These are phyloP conservation scores for Nemurella pictetii DNA, from an alignment of 2,888 invertebrate genomes.

Conservation along the genomic window DNA sequence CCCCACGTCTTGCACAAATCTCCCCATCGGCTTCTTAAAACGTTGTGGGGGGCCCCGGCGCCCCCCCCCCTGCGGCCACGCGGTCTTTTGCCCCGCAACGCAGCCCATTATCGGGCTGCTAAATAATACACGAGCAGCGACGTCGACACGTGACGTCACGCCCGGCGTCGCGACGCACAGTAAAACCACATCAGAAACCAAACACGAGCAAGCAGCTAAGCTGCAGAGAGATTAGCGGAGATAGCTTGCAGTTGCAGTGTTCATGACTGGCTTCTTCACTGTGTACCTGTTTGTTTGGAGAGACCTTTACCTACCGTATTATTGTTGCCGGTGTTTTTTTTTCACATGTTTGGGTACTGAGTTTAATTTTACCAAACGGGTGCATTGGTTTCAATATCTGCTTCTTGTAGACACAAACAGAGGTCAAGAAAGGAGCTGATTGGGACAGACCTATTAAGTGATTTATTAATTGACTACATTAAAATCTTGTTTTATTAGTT, in stretches of 20 bases:
- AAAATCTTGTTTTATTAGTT: neutral
- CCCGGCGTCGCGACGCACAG: neutral
- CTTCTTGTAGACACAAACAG: neutral
- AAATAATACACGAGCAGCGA: constrained; percentile 18
- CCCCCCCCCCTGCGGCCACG: neutral
- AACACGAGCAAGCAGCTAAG: neutral
- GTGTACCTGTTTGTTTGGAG: neutral
- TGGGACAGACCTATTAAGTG: neutral
- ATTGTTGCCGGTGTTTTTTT: too few species aligned
- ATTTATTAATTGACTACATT: neutral
- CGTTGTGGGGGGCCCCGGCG: neutral
- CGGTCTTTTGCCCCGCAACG: constrained; percentile 44
- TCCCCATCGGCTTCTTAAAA: neutral
- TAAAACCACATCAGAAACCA: constrained; percentile 18
- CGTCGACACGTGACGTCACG: neutral
- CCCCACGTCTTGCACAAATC: too few species aligned
- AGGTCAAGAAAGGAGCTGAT: neutral
- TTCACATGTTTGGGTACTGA: neutral
- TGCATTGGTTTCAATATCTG: neutral
- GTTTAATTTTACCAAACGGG: neutral
- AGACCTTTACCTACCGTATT: neutral
- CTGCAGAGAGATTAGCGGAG: neutral
- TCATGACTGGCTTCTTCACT: neutral
- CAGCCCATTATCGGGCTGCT: constrained; percentile 37
- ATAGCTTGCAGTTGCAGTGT: neutral